Conservation (phyloP, 2,888 invertebrate genomes). For the Drosophila parthenogenetica region DNA sequence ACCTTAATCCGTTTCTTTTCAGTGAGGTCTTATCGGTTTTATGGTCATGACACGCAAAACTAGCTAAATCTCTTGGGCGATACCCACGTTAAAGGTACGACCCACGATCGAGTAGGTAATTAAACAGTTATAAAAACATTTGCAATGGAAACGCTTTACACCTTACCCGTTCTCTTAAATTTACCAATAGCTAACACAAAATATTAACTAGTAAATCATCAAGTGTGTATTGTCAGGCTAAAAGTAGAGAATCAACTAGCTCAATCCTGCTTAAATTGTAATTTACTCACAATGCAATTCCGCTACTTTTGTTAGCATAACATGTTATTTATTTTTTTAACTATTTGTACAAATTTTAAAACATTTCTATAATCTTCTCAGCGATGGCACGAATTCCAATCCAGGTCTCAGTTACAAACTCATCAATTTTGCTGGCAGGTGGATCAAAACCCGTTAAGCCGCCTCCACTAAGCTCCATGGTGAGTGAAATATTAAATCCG, state of each 20-base stretch:
- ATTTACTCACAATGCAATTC: too few species aligned
- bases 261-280: too few species aligned
- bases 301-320: too few species aligned
- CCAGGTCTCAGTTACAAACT: conserved; percentile 88
- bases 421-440: conserved; percentile 86
- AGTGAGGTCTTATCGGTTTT: conserved; percentile 63
- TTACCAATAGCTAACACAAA: too few species aligned
- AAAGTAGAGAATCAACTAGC: too few species aligned
- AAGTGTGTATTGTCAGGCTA: too few species aligned
- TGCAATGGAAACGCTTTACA: too few species aligned
- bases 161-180: too few species aligned
- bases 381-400: conserved; percentile 83
- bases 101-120: neutral
- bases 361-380: conserved; percentile 75
- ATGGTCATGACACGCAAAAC: conserved; percentile 81
- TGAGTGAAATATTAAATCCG: conserved; percentile 87
- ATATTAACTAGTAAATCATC: too few species aligned
- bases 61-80: conserved; percentile 87
- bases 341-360: conserved; percentile 34
- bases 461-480: conserved; percentile 87
- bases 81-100: neutral
- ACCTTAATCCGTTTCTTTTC: conserved; percentile 47
- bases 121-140: neutral
- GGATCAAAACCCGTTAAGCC: conserved; percentile 87
- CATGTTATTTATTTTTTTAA: neutral